Evolutionary conservation across 2,888 invertebrate species (phyloP), one percentile per base, ranked within the genome.

Genomic region (Branchellion lobata): DNA sequence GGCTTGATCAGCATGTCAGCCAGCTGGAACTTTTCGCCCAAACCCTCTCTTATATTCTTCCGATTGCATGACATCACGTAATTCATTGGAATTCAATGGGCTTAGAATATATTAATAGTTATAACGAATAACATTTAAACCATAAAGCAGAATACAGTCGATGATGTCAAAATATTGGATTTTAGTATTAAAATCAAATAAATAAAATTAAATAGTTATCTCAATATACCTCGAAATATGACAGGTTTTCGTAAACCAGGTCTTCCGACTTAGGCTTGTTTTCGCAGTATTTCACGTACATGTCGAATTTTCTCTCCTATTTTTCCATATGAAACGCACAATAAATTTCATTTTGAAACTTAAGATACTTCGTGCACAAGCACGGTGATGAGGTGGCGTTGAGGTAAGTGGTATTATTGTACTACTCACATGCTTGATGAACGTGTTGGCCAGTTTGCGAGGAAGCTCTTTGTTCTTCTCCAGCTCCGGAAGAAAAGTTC

Each of bases 181-280:
- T n/a, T n/a, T n/a, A n/a, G n/a, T n/a, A n/a, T n/a, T n/a, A n/a
- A n/a, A n/a, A n/a, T n/a, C n/a, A n/a, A n/a, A n/a, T n/a, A n/a
- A n/a, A n/a, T n/a, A n/a, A n/a, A n/a, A n/a, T n/a, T n/a, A 53
- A 53, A 53, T 21, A 53, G 21, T 21, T 53, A 53, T 27, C 0
- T 40, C 24, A 69, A 47, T 1, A 3, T 74, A 86, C 91, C 89
- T 97, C 96, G 89, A 98, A 97, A 89, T 94, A 96, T 85, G 95
- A 94, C 84, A 92, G 90, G 88, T 95, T 92, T 87, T 97, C 97
- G 24, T 95, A 94, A 53, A 99, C 96, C 84, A 99, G 95, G 89
- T 93, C 96, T 88, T 99, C 99, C 33, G 97, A 97, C 84, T 96
- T 94, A 24, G 97, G 97, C 88, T 99, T 99, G 89, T 99, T 99